Evolutionary conservation across 2,888 invertebrate species (phyloP), one percentile per base, ranked within the genome.

Genomic region (Ecdyonurus torrentis): DNA sequence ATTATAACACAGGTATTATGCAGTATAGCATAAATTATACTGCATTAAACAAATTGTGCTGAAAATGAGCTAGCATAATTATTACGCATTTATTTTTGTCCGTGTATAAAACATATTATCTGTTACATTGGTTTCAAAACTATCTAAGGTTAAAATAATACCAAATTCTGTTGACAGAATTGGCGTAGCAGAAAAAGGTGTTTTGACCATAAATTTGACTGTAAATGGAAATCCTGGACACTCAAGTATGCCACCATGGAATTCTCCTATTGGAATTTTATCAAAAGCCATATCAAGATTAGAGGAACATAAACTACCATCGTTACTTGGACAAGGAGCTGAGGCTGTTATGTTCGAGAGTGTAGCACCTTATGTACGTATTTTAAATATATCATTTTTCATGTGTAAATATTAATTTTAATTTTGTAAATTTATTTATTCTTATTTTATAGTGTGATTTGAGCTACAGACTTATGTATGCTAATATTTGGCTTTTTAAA

Each of bases 141-240:
- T n/a, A n/a, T n/a, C n/a, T n/a, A n/a, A n/a, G n/a, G n/a, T n/a
- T n/a, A n/a, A n/a, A n/a, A n/a, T n/a, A n/a, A n/a, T n/a, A n/a
- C n/a, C n/a, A n/a, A n/a, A n/a, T n/a, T n/a, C n/a, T 23, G 3
- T 20, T 65, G 67, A 18, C 66, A 77, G 77, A 62, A 70, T 77
- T 61, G 76, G 76, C 15, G 71, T 74, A 1, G 70, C 76, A 50
- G 79, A 79, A 68, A 79, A 79, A 64, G 78, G 79, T 15, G 71
- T 70, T 23, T 64, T 74, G 2, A 71, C 71, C 18, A 53, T 78
- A 15, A 70, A 74, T 65, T 67, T 78, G 58, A 70, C 67, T 61
- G 76, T 76, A 0, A 69, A 72, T 25, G 72, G 71, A 3, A 67
- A 67, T 18, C 74, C 75, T 22, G 76, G 78, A 1, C 79, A 79